phyloP scores from a whole-genome alignment of 2,888 invertebrate species.

The Drosophila meridiana region DNA sequence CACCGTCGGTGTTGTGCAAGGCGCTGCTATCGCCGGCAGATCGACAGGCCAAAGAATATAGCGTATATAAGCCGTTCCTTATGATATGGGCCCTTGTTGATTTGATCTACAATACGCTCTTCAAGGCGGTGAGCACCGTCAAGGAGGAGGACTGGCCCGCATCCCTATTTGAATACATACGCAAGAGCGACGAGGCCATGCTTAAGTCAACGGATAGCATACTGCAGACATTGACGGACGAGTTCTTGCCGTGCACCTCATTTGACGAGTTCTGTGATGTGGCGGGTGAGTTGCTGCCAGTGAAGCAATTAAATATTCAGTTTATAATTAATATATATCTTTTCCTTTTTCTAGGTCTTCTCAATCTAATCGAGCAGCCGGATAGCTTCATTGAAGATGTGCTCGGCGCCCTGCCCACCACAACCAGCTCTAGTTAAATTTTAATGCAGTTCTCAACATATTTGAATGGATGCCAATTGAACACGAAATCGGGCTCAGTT shows the following conservation, averaged over 20 bases:
- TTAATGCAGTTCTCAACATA: slow-evolving; percentile 26
- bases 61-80: slow-evolving; percentile 93
- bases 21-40: slow-evolving; percentile 85
- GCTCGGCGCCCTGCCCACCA: slow-evolving; percentile 80
- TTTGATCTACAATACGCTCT: slow-evolving; percentile 93
- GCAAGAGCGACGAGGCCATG: slow-evolving; percentile 96
- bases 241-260: slow-evolving; percentile 94
- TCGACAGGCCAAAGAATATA: slow-evolving; percentile 89
- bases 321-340: not conserved
- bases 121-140: slow-evolving; percentile 91
- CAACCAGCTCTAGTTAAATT: slow-evolving; percentile 72
- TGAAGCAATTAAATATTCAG: not conserved
- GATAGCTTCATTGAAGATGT: slow-evolving; percentile 83
- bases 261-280: slow-evolving; percentile 97
- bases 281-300: slow-evolving; percentile 86
- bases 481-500: slow-evolving; percentile 20
- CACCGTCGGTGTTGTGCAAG: slow-evolving; percentile 86
- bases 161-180: slow-evolving; percentile 95
- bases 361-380: slow-evolving; percentile 83
- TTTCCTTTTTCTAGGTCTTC: slow-evolving; percentile 70
- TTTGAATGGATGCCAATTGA: slow-evolving; percentile 28
- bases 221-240: slow-evolving; percentile 93
- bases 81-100: slow-evolving; percentile 94
- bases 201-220: slow-evolving; percentile 94
- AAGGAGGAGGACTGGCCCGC: slow-evolving; percentile 95